Percentiles rank a stretch among this genome's conserved stretches.
Conservation (phyloP, 53 echinoderm and acorn worm species). For the Hippasteria phrygiana region DNA sequence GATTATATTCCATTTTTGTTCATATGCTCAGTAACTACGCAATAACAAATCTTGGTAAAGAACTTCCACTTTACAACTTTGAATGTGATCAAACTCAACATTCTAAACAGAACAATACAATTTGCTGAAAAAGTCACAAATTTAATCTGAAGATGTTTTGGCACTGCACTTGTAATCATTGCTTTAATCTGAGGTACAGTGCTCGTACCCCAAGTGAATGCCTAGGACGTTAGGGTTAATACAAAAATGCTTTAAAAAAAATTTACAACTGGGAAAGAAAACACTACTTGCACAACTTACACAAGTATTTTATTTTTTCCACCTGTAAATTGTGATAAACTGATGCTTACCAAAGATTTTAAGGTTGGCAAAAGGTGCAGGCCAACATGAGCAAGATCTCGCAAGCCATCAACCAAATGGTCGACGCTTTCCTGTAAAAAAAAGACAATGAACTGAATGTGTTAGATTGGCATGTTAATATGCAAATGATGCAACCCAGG, state of each 20-base stretch:
- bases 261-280: background rate
- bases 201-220: too few relatives aligned
- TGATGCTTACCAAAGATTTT: conserved; percentile 65
- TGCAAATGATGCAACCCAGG: background rate
- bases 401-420: conserved; percentile 49
- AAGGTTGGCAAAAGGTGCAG: conserved; percentile 64
- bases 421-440: conserved; percentile 43
- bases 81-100: too few relatives aligned
- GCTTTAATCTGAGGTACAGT: too few relatives aligned
- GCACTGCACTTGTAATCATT: too few relatives aligned
- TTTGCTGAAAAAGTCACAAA: too few relatives aligned
- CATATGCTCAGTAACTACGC: too few relatives aligned
- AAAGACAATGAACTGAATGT: conserved; percentile 54
- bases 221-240: too few relatives aligned
- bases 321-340: conserved; percentile 5
- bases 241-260: too few relatives aligned
- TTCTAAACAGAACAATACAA: too few relatives aligned
- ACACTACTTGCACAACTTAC: background rate
- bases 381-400: conserved; percentile 41
- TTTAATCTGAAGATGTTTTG: too few relatives aligned
- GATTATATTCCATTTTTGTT: background rate
- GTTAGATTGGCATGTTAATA: conserved; percentile 23
- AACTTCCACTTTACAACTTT: too few relatives aligned
- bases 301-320: background rate
- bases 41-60: too few relatives aligned